These are phyloP conservation scores for Adineta ricciae DNA, from an alignment of 2,888 invertebrate genomes.

Conservation along the genomic window DNA sequence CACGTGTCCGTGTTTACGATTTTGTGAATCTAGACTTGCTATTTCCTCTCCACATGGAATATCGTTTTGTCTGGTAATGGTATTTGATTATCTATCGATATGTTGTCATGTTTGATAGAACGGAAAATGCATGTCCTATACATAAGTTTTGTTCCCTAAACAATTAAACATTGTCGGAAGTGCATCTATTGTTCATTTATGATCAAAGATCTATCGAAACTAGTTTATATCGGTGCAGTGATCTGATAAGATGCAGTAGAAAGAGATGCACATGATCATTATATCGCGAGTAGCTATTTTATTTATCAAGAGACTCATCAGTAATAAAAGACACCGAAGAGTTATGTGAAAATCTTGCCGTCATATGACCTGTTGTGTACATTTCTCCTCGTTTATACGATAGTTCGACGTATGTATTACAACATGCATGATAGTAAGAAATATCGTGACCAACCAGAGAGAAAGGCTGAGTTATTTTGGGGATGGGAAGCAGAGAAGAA, in stretches of 20 bases:
- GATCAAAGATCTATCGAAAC: not conserved
- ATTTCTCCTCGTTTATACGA: not conserved
- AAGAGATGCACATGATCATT: not conserved
- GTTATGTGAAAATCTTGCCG: not conserved
- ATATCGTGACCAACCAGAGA: not conserved
- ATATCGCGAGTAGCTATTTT: not conserved
- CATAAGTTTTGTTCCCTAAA: no score
- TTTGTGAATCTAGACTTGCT: no score
- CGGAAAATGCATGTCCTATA: not conserved
- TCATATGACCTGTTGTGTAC: not conserved
- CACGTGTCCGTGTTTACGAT: no score
- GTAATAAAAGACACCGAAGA: not conserved
- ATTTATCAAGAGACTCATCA: not conserved
- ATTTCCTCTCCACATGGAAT: no score
- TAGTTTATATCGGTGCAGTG: not conserved
- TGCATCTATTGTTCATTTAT: not conserved
- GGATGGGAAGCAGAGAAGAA: not conserved
- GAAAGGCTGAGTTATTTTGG: not conserved
- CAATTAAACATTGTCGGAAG: no score
- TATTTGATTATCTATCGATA: not conserved
- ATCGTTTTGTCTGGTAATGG: no score
- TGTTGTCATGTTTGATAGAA: not conserved
- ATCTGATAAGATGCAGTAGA: not conserved
- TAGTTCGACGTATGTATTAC: not conserved
- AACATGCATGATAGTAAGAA: not conserved